A percentile compares a stretch with the other conserved stretches of the same genome.
Evolutionary conservation across 2,113 vertebrate species (phyloP).

Genomic region (Solenodon paradoxus): DNA sequence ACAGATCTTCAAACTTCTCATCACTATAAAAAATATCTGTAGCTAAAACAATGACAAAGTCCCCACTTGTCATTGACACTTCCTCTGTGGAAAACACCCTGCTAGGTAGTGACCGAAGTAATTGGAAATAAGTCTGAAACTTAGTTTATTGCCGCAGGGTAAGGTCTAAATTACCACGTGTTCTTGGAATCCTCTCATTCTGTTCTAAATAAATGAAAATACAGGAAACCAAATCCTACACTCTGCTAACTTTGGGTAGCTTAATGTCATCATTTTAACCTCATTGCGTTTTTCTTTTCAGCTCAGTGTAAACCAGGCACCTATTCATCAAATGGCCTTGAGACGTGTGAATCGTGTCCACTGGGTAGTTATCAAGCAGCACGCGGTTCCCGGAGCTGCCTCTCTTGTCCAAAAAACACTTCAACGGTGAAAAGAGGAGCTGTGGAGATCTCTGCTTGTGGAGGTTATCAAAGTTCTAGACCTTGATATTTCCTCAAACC

Average conservation of each 20-base stretch:
- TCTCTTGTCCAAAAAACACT: constrained; percentile 88
- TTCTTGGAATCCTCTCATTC: not conserved
- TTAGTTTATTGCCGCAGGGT: not conserved
- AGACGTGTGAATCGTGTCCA: constrained; percentile 96
- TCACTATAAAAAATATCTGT: too few relatives aligned
- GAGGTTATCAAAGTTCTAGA: constrained; percentile 86
- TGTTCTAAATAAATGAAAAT: not conserved
- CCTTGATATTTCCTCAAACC: not conserved
- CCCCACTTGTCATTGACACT: not conserved
- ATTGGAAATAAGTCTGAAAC: not conserved
- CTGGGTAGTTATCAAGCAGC: constrained; percentile 92
- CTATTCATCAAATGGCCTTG: constrained; percentile 93
- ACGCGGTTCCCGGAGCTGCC: constrained; percentile 88
- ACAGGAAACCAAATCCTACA: not conserved
- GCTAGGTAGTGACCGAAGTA: not conserved
- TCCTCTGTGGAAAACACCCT: not conserved
- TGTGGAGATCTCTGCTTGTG: constrained; percentile 90
- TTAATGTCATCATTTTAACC: not conserved
- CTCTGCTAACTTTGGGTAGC: not conserved
- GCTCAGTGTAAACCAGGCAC: constrained; percentile 96
- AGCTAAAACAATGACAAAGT: too few relatives aligned
- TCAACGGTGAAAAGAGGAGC: constrained; percentile 95
- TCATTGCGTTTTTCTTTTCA: constrained; percentile 76
- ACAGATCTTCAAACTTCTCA: too few relatives aligned
- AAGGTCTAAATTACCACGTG: not conserved